Evolutionary conservation across 2,888 invertebrate species (phyloP).

Genomic region (Cinara cedri): DNA sequence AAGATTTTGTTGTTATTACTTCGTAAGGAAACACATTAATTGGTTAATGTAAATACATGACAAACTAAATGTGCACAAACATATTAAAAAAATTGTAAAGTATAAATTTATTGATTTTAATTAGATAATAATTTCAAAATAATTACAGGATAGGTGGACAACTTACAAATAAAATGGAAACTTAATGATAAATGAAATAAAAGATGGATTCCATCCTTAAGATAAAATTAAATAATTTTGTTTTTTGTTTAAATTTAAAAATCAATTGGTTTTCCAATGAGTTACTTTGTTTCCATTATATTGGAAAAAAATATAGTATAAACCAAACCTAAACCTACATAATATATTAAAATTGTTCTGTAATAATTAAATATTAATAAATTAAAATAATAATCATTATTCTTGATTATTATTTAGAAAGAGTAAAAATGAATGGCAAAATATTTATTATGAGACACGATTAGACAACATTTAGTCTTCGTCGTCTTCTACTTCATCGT

Average conservation of each 20-base stretch:
- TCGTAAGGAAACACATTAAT: background rate
- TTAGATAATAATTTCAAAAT: no score
- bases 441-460: constrained; percentile 12
- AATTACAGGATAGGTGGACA: no score
- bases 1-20: background rate
- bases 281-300: background rate
- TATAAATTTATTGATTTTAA: constrained; percentile 11
- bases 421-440: constrained; percentile 14
- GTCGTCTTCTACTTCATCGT: background rate
- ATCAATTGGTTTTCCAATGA: no score
- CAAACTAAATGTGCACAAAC: background rate
- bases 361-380: constrained; percentile 32
- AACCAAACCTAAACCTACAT: constrained; percentile 6
- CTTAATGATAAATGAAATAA: no score
- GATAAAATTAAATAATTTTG: no score
- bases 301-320: background rate
- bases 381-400: constrained; percentile 24
- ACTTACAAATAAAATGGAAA: no score
- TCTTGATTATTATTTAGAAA: constrained; percentile 24
- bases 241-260: no score
- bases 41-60: background rate
- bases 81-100: constrained; percentile 11
- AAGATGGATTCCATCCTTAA: no score
- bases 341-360: background rate
- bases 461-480: constrained; percentile 15